Conservation (phyloP, 2,113 vertebrate genomes). For the Blennius ocellaris region DNA sequence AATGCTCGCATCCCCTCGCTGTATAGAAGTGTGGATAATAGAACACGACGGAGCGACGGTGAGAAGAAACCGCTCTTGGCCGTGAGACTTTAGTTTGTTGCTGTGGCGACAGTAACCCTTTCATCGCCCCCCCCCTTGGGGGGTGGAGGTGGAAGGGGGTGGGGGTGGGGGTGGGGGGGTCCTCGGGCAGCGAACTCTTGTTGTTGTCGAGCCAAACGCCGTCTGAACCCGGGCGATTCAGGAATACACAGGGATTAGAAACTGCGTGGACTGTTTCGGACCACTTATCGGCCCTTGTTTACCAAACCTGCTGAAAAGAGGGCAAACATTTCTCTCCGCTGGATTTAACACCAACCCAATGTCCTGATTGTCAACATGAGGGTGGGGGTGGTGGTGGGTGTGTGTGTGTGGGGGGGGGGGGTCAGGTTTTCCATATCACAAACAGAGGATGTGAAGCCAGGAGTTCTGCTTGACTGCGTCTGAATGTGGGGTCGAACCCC, state of each 20-base stretch:
- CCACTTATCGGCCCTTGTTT: slow-evolving; percentile 56
- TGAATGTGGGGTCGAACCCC: slow-evolving; percentile 76
- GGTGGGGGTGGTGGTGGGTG: too few species aligned
- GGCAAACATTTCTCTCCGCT: slow-evolving; percentile 66
- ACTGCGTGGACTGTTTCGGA: slow-evolving; percentile 28
- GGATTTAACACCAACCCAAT: slow-evolving; percentile 65
- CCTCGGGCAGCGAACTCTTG: slow-evolving; percentile 32
- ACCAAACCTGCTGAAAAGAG: slow-evolving; percentile 54
- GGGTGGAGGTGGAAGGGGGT: too few species aligned
- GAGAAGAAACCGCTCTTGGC: slow-evolving; percentile 71
- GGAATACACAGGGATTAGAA: slow-evolving; percentile 21
- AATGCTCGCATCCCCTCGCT: slow-evolving; percentile 64
- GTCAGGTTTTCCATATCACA: slow-evolving; percentile 58
- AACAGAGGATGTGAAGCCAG: slow-evolving; percentile 71
- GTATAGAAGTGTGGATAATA: slow-evolving; percentile 72
- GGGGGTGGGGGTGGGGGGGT: slow-evolving; percentile 22
- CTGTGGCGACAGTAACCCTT: slow-evolving; percentile 57
- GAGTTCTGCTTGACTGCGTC: slow-evolving; percentile 83
- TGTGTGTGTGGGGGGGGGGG: slow-evolving; percentile 51
- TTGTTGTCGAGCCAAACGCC: slow-evolving; percentile 33
- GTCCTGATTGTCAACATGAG: slow-evolving; percentile 46
- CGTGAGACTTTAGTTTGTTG: slow-evolving; percentile 65
- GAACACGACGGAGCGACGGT: slow-evolving; percentile 61
- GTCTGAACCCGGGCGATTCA: slow-evolving; percentile 30
- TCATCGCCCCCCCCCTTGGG: too few species aligned